Evolutionary conservation across 2,888 invertebrate species (phyloP).

Genomic region (Mylabris sibirica): DNA sequence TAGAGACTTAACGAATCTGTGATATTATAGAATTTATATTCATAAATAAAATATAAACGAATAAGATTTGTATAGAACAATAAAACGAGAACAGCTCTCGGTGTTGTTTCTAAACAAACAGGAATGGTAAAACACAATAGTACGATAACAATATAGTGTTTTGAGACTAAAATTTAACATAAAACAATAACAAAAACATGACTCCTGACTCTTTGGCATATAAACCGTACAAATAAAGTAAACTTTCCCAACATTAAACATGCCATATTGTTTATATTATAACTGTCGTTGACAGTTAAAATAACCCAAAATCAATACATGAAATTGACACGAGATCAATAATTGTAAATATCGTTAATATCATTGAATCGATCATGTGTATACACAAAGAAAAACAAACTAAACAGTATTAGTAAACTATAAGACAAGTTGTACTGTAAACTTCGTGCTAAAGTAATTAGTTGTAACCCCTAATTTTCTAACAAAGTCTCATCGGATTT

Average conservation of each 20-base stretch:
- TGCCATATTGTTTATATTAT: background rate
- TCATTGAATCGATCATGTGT: background rate
- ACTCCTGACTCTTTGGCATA: background rate
- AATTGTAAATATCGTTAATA: background rate
- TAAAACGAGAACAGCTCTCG: background rate
- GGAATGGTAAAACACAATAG: background rate
- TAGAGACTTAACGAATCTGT: background rate
- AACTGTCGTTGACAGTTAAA: background rate
- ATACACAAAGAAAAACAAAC: background rate
- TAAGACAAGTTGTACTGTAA: background rate
- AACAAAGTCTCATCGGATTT: background rate
- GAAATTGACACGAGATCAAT: background rate
- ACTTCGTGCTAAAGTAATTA: background rate
- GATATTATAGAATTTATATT: background rate
- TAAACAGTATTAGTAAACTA: background rate
- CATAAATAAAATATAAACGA: background rate
- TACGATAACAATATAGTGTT: background rate
- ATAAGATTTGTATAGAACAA: background rate
- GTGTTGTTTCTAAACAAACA: background rate
- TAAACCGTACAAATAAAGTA: background rate
- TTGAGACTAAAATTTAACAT: background rate
- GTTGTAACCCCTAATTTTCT: background rate
- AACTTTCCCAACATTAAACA: background rate
- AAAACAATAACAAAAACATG: background rate
- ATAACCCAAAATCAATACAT: background rate